Base-by-base conservation (phyloP, 2,888 invertebrate genomes). In the Brenthis ino region DNA sequence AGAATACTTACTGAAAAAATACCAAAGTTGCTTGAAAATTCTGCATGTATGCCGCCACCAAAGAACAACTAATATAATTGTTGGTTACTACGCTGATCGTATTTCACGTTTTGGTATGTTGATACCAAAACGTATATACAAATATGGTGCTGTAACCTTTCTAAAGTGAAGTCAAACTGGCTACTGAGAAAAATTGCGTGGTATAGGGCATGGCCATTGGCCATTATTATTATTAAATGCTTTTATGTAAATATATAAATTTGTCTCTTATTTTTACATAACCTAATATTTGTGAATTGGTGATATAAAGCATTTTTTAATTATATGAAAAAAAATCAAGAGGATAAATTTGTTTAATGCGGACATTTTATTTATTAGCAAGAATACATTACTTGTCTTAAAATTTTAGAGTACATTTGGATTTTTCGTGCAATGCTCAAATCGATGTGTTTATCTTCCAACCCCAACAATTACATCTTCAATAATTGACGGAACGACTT, bases 1-100 rank as follows among this genome's bases (percentile, higher is more conserved):
- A 94, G 96, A 76, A 95, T 97, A 69, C 94, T 95, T 74, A 95
- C 95, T 0, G 95, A 94, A 56, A 94, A 93, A 76, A 87, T 94
- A 14, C 87, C 93, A 0, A 92, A 91, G 33, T 80, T 95, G 47
- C 80, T 95, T 24, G 86, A 86, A 6, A 93, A 94, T 20, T 95
- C 94, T 0, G 94, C 92, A 33, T 96, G 95, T 79, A 77, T 66
- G 68, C 67, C 64, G 72, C 72, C 82, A 87, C 86, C 86, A 85
- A 88, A 88, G 77, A 85, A 80, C 48, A 79, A 72, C 70, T 75
- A 69, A 28, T 28, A 28, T 28, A 28, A 4, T 28, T 70, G 84
- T 79, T 74, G 85, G 85, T 50, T 82, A 86, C 80, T 84, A 89
- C 78, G 85, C 87, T 72, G 87, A 88, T 75, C 80, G 83, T 53